A percentile compares a stretch with the other conserved stretches of the same genome.
phyloP scores from a whole-genome alignment of 2,113 vertebrate species.

The Shinisaurus crocodilurus region DNA sequence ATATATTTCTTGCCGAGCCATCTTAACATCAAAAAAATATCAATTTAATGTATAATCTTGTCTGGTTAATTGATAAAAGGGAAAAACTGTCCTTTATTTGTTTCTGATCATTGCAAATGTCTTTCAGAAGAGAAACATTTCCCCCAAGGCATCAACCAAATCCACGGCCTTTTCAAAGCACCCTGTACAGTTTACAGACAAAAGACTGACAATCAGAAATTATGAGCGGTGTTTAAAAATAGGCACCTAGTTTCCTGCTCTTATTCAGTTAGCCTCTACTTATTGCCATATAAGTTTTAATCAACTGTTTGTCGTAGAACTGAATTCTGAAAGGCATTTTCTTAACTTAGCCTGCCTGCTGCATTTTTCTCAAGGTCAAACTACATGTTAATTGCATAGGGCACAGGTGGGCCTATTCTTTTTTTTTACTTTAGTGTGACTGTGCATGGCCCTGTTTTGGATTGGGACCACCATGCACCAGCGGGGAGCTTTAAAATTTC shows the following conservation, averaged over 20 bases:
- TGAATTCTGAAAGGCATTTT: not conserved
- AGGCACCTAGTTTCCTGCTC: not conserved
- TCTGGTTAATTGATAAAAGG: slow-evolving; percentile 33
- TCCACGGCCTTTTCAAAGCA: slow-evolving; percentile 43
- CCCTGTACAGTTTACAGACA: not conserved
- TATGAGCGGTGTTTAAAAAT: not conserved
- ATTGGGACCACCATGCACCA: too few species aligned
- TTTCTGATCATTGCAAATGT: slow-evolving; percentile 42
- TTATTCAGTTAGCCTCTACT: not conserved
- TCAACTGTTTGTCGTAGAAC: not conserved
- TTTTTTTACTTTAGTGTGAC: too few species aligned
- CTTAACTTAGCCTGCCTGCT: not conserved
- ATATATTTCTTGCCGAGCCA: slow-evolving; percentile 12
- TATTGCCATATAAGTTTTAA: not conserved
- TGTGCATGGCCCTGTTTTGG: too few species aligned
- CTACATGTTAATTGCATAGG: not conserved
- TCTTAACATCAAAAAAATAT: slow-evolving; percentile 35
- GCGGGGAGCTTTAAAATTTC: too few species aligned
- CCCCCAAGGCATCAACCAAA: slow-evolving; percentile 44
- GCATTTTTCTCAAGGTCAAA: not conserved
- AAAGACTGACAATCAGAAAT: slow-evolving; percentile 20
- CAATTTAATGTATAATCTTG: not conserved
- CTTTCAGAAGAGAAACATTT: slow-evolving; percentile 40
- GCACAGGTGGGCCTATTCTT: not conserved
- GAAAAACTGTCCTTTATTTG: slow-evolving; percentile 19